Evolutionary conservation across 2,113 vertebrate species (phyloP).

Genomic region (Crotalus tigris): DNA sequence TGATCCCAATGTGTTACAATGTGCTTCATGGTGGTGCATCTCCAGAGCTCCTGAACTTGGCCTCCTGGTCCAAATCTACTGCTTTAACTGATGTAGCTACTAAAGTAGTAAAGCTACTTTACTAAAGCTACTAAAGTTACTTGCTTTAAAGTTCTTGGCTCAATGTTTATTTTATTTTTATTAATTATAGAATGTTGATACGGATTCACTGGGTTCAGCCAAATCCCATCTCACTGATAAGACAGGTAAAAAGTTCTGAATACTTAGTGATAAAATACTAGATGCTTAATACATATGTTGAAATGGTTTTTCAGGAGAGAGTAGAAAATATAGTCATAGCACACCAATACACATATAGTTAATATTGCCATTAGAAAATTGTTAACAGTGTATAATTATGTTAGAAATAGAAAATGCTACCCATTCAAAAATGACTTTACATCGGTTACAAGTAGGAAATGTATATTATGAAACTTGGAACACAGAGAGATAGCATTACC

Average conservation of each 20-base stretch:
- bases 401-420: background rate
- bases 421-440: background rate
- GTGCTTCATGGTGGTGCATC: background rate
- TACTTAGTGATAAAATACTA: background rate
- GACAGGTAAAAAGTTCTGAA: constrained; percentile 47
- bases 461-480: background rate
- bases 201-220: constrained; percentile 32
- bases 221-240: constrained; percentile 37
- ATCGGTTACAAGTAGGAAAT: background rate
- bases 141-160: background rate
- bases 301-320: background rate
- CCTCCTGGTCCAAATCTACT: background rate
- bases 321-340: background rate
- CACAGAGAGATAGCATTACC: background rate
- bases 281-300: background rate
- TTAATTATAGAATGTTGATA: constrained; percentile 47
- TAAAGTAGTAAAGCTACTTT: background rate
- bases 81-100: background rate
- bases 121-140: background rate
- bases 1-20: background rate
- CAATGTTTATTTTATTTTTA: constrained; percentile 22
- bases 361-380: background rate
- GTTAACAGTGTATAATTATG: background rate
- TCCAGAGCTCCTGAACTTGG: background rate
- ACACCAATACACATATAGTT: background rate